phyloP scores from a whole-genome alignment of 2,888 invertebrate species.

The Thera obeliscata region DNA sequence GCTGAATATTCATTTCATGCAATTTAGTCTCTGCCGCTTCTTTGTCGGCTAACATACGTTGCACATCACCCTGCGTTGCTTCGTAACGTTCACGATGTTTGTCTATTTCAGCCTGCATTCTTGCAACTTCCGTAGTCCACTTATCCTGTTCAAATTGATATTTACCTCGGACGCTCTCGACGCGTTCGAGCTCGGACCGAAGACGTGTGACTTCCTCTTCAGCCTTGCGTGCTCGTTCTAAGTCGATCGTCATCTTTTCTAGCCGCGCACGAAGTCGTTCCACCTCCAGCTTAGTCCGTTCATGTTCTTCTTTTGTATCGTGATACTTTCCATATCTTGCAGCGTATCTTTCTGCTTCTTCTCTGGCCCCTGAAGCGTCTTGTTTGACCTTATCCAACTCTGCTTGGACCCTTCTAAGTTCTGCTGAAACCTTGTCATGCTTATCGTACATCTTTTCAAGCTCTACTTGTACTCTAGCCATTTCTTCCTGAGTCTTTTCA shows the following conservation, averaged over 20 bases:
- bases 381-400: slow-evolving; percentile 88
- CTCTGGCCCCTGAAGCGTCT: slow-evolving; percentile 91
- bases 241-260: slow-evolving; percentile 91
- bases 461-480: slow-evolving; percentile 93
- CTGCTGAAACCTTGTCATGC: slow-evolving; percentile 92
- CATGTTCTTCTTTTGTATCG: slow-evolving; percentile 90
- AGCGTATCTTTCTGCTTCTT: slow-evolving; percentile 90
- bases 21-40: slow-evolving; percentile 88
- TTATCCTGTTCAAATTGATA: slow-evolving; percentile 84
- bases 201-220: slow-evolving; percentile 87
- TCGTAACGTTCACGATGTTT: slow-evolving; percentile 91
- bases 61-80: slow-evolving; percentile 89
- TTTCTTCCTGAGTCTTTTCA: slow-evolving; percentile 95
- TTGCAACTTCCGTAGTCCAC: slow-evolving; percentile 86
- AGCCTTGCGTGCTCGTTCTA: slow-evolving; percentile 89
- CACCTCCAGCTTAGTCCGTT: slow-evolving; percentile 90
- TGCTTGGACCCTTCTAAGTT: slow-evolving; percentile 91
- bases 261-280: slow-evolving; percentile 91
- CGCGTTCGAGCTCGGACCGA: slow-evolving; percentile 88
- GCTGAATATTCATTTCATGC: slow-evolving; percentile 92
- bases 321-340: slow-evolving; percentile 91
- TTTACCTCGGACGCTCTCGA: slow-evolving; percentile 88
- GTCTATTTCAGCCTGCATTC: slow-evolving; percentile 90
- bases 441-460: slow-evolving; percentile 96
- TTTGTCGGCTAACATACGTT: slow-evolving; percentile 86